phyloP scores from a whole-genome alignment of 2,797 vertebrate species.

The Mionectes olivaceus region DNA sequence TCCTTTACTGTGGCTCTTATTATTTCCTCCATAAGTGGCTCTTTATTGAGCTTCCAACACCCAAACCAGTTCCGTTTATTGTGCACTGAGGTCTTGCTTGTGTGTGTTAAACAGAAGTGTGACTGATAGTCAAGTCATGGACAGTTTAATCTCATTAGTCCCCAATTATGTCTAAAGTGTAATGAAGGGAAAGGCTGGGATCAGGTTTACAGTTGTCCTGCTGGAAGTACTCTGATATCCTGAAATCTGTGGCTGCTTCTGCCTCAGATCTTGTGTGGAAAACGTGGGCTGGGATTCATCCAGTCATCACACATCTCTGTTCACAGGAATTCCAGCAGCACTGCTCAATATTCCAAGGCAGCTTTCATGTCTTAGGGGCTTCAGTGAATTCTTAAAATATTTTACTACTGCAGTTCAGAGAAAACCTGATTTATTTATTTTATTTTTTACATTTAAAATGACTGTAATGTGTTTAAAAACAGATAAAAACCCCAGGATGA shows the following conservation, averaged over 20 bases:
- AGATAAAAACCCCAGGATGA: rapidly evolving
- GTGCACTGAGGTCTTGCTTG: not conserved
- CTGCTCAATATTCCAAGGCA: not conserved
- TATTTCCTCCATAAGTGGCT: not conserved
- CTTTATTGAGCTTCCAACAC: not conserved
- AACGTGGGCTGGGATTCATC: rapidly evolving
- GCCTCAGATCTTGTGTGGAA: not conserved
- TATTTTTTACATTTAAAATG: not conserved
- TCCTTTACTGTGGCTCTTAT: not conserved
- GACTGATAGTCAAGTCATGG: not conserved
- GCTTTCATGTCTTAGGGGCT: not conserved
- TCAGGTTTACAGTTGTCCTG: not conserved
- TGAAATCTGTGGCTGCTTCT: rapidly evolving
- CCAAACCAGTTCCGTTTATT: not conserved
- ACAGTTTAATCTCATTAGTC: not conserved
- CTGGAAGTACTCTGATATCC: not conserved
- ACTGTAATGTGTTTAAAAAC: not conserved
- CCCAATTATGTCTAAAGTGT: not conserved
- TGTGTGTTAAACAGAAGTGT: not conserved
- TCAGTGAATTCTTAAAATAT: not conserved
- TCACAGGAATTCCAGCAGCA: not conserved
- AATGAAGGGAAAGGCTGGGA: not conserved
- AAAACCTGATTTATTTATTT: not conserved
- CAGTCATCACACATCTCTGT: not conserved
- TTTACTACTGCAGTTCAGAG: not conserved